Conservation (phyloP, 2,113 vertebrate species). For the Felis catus region F.catus_Fca126_mat1.0 CM031416.1:70912001-70912500, state of each 20-base stretch:
- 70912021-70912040: slow-evolving; percentile 16
- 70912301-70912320: neutral
- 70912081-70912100: neutral
- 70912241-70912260: slow-evolving; percentile 3
- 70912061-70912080: slow-evolving; percentile 11
- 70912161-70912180: neutral
- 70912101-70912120: neutral
- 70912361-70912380: neutral
- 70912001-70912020: neutral
- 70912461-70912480: neutral
- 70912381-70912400: neutral
- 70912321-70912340: neutral
- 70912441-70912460: neutral
- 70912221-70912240: neutral
- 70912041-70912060: neutral
- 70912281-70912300: neutral
- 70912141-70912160: neutral
- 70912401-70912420: neutral
- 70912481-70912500: neutral
- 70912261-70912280: neutral
- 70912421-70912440: neutral
- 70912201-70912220: neutral
- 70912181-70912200: slow-evolving; percentile 21
- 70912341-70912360: neutral
- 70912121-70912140: neutral